Conservation (phyloP, 2,888 invertebrate species). For the Lordiphosa fenestrarum region DNA sequence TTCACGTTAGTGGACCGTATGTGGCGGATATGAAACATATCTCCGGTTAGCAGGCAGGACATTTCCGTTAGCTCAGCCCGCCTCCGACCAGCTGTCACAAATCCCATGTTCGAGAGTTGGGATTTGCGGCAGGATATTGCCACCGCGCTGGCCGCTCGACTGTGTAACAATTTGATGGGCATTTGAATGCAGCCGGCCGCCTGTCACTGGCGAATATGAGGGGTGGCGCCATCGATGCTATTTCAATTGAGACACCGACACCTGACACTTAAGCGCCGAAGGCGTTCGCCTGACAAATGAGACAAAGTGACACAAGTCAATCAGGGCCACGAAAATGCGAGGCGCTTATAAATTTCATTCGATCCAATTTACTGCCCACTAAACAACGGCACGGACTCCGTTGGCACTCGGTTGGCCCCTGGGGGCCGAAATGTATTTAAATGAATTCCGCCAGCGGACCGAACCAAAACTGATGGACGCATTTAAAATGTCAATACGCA, state of each 20-base stretch:
- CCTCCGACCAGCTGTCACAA: constrained; percentile 58
- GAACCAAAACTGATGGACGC: constrained; percentile 73
- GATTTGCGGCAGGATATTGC: constrained; percentile 69
- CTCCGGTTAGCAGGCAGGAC: constrained; percentile 80
- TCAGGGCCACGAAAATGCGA: constrained; percentile 63
- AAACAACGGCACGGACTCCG: constrained; percentile 1
- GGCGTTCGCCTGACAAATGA: constrained; percentile 77
- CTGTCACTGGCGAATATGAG: constrained; percentile 42
- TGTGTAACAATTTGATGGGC: constrained; percentile 70
- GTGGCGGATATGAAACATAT: constrained; percentile 79
- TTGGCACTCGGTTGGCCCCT: constrained; percentile 38
- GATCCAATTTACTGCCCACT: constrained; percentile 53
- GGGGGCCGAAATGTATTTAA: constrained; percentile 72
- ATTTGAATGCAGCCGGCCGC: constrained; percentile 62
- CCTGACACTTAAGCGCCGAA: constrained; percentile 68
- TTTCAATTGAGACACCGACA: constrained; percentile 51
- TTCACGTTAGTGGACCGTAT: constrained; percentile 38
- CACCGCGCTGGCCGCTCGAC: constrained; percentile 43
- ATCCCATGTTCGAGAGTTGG: constrained; percentile 49
- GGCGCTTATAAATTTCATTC: constrained; percentile 63
- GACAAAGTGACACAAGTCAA: constrained; percentile 79
- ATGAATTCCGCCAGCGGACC: constrained; percentile 65
- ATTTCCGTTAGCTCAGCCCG: constrained; percentile 66
- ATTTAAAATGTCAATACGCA: constrained; percentile 78
- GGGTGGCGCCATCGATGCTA: constrained; percentile 3